Conservation (phyloP, 2,888 invertebrate species). For the Oxytorus armatus region DNA sequence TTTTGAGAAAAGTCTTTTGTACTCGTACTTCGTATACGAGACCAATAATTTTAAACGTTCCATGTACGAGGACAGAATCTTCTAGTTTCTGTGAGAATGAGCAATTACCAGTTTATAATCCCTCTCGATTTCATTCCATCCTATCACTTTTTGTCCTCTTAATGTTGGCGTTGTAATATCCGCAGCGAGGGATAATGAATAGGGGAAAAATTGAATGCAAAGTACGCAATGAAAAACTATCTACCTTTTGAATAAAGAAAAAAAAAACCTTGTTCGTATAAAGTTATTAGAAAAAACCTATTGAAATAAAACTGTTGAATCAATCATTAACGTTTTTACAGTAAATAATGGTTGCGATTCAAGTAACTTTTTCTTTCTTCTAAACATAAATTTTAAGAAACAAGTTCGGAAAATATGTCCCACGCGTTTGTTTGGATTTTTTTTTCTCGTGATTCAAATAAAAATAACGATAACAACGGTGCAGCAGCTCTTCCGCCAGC, state of each 20-base stretch:
- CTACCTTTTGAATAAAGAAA: background rate
- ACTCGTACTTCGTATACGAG: background rate
- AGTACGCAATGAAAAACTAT: background rate
- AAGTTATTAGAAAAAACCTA: background rate
- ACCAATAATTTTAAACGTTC: conserved; percentile 46
- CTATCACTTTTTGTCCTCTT: background rate
- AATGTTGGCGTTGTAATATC: background rate
- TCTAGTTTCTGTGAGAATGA: conserved; percentile 39
- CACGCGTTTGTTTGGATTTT: conserved; percentile 7
- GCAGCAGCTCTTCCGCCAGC: conserved; percentile 11
- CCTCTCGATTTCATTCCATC: conserved; percentile 18
- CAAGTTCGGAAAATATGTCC: background rate
- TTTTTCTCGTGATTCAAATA: background rate
- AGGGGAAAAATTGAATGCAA: conserved; percentile 36
- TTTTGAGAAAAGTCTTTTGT: background rate
- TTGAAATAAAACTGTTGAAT: conserved; percentile 3
- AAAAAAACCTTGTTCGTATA: background rate
- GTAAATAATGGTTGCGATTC: too few species aligned
- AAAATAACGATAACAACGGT: conserved; percentile 21
- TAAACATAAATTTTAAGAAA: background rate
- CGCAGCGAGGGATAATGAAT: conserved; percentile 17
- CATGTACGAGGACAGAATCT: conserved; percentile 18
- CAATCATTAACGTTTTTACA: too few species aligned
- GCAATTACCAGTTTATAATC: conserved; percentile 53
- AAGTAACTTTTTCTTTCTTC: background rate